Evolutionary conservation across 1,140 invertebrate species (phyloP).

Genomic region (Drosophila leontia): DNA sequence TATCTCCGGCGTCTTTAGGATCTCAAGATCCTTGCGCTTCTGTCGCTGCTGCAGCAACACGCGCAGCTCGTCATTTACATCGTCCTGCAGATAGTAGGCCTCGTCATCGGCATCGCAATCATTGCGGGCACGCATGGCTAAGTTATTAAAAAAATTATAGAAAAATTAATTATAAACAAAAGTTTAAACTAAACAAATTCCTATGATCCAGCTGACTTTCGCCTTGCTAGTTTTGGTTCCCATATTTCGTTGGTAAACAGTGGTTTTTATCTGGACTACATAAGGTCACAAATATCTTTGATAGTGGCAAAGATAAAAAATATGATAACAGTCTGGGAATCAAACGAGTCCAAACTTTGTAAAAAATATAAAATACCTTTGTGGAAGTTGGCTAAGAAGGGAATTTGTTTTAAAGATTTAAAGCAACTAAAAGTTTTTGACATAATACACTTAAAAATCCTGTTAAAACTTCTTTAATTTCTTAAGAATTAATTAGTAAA

Average conservation of each 20-base stretch:
- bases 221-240: background rate
- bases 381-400: background rate
- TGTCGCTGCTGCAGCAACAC: constrained; percentile 87
- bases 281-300: constrained; percentile 5
- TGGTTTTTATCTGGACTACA: constrained; percentile 4
- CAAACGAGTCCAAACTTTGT: background rate
- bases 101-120: constrained; percentile 70
- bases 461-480: background rate
- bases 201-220: background rate
- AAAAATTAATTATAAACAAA: background rate
- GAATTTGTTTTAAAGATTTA: background rate
- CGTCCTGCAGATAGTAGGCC: constrained; percentile 73
- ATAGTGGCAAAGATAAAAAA: constrained; percentile 14
- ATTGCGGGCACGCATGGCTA: constrained; percentile 71
- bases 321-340: background rate
- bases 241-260: constrained; percentile 1
- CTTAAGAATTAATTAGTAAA: background rate
- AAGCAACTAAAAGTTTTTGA: no score
- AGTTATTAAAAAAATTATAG: background rate
- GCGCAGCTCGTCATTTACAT: constrained; percentile 90
- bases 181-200: background rate
- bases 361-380: background rate
- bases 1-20: constrained; percentile 90
- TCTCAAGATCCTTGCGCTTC: constrained; percentile 87
- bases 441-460: no score